These are phyloP conservation scores for Psix sp. DNA, from an alignment of 1,140 invertebrate genomes.

Conservation along the genomic window DNA sequence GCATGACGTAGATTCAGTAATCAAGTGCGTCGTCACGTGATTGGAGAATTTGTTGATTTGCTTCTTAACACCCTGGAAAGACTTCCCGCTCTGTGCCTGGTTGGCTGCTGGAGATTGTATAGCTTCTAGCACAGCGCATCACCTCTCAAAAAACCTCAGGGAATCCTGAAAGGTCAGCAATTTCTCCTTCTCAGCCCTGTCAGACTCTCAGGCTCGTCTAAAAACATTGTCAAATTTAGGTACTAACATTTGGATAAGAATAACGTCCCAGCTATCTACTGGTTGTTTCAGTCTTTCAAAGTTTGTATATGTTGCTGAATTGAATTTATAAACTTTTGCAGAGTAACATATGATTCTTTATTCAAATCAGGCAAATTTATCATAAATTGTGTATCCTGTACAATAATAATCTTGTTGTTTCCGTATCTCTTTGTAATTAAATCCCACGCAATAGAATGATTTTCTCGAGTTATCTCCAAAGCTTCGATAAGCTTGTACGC, in stretches of 20 bases:
- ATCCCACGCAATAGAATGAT: conserved; percentile 4
- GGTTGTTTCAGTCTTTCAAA: conserved; percentile 1
- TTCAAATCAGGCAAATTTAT: not conserved
- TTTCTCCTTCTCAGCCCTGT: conserved; percentile 3
- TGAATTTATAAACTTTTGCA: conserved; percentile 2
- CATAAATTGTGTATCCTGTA: conserved; percentile 1
- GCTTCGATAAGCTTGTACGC: not conserved
- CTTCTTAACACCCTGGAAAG: not conserved
- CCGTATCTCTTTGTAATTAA: conserved; percentile 1
- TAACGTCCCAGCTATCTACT: conserved; percentile 1
- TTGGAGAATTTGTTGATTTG: not conserved
- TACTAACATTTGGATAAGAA: conserved; percentile 5
- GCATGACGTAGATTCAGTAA: not conserved
- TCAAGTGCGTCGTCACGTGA: not conserved
- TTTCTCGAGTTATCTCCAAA: conserved; percentile 1
- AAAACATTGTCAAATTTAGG: conserved; percentile 2
- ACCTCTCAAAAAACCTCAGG: not conserved
- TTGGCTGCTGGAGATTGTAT: not conserved
- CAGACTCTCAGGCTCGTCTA: not conserved
- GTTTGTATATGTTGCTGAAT: conserved; percentile 1
- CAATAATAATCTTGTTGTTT: conserved; percentile 5
- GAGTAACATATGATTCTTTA: not conserved
- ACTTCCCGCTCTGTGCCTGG: not conserved
- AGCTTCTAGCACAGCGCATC: conserved; percentile 4
- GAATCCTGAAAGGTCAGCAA: not conserved